Conservation (phyloP, 2,888 invertebrate species). For the Eilema caniola region DNA sequence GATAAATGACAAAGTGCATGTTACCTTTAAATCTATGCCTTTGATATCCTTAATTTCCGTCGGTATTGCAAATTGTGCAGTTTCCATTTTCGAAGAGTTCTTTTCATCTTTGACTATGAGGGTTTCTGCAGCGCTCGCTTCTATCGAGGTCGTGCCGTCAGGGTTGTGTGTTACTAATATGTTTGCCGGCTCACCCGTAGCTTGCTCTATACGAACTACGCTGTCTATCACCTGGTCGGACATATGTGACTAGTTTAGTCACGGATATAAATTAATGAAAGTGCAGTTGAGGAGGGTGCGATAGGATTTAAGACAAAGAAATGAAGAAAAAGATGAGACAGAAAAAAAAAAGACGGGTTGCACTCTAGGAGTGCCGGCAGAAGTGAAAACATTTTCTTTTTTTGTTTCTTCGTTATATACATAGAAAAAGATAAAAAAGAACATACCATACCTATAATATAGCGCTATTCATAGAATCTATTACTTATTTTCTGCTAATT, state of each 20-base stretch:
- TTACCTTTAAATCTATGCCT: constrained; percentile 81
- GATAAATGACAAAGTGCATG: background rate
- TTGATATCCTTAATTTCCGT: constrained; percentile 84
- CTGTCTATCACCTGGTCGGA: constrained; percentile 79
- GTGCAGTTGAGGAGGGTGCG: constrained; percentile 11
- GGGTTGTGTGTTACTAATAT: constrained; percentile 84
- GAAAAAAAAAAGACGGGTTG: no score
- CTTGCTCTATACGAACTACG: constrained; percentile 84
- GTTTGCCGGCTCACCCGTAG: constrained; percentile 83
- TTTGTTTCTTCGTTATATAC: no score
- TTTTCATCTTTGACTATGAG: constrained; percentile 88
- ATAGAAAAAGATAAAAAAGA: no score
- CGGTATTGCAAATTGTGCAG: constrained; percentile 81
- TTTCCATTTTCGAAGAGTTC: constrained; percentile 69
- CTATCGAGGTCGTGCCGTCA: constrained; percentile 84
- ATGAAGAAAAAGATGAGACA: background rate
- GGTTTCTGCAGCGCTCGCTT: constrained; percentile 77
- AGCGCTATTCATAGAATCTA: no score
- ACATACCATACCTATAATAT: no score
- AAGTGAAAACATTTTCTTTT: no score
- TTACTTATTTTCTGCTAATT: no score
- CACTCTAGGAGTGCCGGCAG: no score
- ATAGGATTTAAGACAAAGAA: background rate
- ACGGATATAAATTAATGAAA: constrained; percentile 34
- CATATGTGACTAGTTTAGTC: constrained; percentile 30